Base-by-base conservation (phyloP, 2,888 invertebrate species). In the Camptogramma bilineatum region DNA sequence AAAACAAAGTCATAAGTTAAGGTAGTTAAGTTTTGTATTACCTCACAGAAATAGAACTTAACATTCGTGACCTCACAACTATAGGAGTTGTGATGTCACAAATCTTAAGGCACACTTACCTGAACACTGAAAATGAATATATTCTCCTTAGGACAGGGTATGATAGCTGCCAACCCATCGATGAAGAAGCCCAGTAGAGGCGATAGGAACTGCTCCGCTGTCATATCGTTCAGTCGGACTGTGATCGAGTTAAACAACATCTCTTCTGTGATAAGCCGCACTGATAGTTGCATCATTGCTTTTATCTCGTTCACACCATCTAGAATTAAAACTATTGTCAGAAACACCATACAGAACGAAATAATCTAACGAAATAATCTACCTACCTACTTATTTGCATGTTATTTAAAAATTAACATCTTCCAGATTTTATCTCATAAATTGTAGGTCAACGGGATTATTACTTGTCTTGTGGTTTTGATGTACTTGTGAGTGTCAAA, bases 201-300 rank as follows among this genome's bases (percentile, higher is more conserved):
- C 0, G 98, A 98, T 0, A 99, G 93, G 84, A 99, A 99, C 3
- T 97, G 97, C 74, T 98, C 97, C 53, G 97, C 97, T 0, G 98
- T 98, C 97, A 99, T 98, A 78, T 98, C 97, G 82, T 97, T 97
- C 17, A 99, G 90, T 1, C 98, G 95, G 0, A 99, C 97, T 0
- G 99, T 99, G 46, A 99, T 98, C 0, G 98, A 98, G 86, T 98
- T 98, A 80, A 96, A 96, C 0, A 99, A 91, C 98, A 99, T 99
- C 74, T 98, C 97, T 81, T 98, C 97, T 0, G 98, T 98, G 64
- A 99, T 97, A 28, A 99, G 94, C 0, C 98, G 94, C 0, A 99
- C 98, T 0, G 96, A 96, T 0, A 99, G 94, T 66, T 97, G 97
- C 97, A 99, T 98, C 74, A 97, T 96, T 0, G 99, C 98, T 85